Evolutionary conservation across 2,113 vertebrate species (phyloP).

Genomic region (Poicephalus gulielmi): DNA sequence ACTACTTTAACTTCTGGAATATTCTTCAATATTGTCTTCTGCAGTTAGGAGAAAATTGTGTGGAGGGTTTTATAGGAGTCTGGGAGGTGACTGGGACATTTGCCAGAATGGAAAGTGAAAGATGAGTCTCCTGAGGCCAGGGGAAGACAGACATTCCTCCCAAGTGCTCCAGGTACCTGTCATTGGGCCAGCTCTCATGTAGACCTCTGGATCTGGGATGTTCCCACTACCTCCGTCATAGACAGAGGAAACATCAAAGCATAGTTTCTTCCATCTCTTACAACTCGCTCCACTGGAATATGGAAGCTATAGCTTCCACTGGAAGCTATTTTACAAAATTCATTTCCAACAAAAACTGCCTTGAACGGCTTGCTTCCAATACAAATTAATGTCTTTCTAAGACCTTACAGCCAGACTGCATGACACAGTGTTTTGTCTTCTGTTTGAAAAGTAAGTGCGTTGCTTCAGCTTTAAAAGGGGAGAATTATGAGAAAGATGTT

Average conservation of each 20-base stretch:
- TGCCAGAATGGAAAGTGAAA: neutral
- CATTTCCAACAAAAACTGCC: neutral
- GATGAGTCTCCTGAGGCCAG: neutral
- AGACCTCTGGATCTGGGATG: neutral
- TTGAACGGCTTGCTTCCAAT: neutral
- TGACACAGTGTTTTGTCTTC: neutral
- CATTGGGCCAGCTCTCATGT: accelerated
- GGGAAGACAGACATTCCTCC: neutral
- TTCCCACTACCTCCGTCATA: neutral
- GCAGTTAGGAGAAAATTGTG: neutral
- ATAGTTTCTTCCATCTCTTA: neutral
- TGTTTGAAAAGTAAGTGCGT: neutral
- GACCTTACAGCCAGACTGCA: neutral
- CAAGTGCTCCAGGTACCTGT: neutral
- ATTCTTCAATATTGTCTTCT: neutral
- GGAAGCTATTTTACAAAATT: neutral
- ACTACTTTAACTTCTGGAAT: neutral
- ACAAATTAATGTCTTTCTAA: neutral
- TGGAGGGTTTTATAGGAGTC: neutral
- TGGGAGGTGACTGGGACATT: neutral
- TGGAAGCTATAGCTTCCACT: neutral
- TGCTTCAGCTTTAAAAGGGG: neutral
- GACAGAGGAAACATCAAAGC: neutral
- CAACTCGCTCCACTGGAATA: neutral
- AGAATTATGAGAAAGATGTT: neutral